A percentile compares a stretch with the other conserved stretches of the same genome.
Evolutionary conservation across 1,140 invertebrate genomes (phyloP).

Genomic region (Aphelinus certus): DNA sequence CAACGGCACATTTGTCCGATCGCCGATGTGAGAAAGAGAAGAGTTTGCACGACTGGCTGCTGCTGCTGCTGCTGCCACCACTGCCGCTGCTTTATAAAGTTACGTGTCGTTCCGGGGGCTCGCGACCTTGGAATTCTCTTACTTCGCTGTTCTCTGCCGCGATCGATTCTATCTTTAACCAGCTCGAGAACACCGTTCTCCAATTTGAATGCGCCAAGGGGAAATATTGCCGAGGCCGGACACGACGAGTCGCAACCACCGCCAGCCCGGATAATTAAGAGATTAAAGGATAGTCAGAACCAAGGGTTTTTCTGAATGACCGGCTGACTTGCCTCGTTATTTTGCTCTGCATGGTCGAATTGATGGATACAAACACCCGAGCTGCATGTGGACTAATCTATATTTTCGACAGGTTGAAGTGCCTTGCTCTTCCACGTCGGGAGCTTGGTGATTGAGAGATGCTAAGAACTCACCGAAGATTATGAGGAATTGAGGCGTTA

Average conservation of each 20-base stretch:
- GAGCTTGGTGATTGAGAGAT: conserved; percentile 33
- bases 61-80: neutral
- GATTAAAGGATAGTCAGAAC: conserved; percentile 14
- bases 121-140: conserved; percentile 37
- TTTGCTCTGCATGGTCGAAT: neutral
- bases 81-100: conserved; percentile 30
- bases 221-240: neutral
- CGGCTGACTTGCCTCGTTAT: neutral
- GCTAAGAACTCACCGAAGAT: neutral
- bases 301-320: neutral
- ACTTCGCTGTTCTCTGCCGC: neutral
- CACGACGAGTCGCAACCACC: neutral
- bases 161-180: conserved; percentile 35
- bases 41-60: conserved; percentile 22
- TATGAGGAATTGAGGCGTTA: conserved; percentile 28
- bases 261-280: conserved; percentile 31
- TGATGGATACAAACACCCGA: conserved; percentile 21
- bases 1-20: conserved; percentile 37
- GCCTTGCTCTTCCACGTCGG: conserved; percentile 10
- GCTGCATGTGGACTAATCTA: conserved; percentile 16
- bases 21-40: conserved; percentile 24
- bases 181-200: conserved; percentile 31
- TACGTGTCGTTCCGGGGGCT: conserved; percentile 5
- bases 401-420: conserved; percentile 27
- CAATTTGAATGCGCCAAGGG: conserved; percentile 21